Evolutionary conservation across 2,113 vertebrate species (phyloP).

Genomic region (Mormoops blainvillei): DNA sequence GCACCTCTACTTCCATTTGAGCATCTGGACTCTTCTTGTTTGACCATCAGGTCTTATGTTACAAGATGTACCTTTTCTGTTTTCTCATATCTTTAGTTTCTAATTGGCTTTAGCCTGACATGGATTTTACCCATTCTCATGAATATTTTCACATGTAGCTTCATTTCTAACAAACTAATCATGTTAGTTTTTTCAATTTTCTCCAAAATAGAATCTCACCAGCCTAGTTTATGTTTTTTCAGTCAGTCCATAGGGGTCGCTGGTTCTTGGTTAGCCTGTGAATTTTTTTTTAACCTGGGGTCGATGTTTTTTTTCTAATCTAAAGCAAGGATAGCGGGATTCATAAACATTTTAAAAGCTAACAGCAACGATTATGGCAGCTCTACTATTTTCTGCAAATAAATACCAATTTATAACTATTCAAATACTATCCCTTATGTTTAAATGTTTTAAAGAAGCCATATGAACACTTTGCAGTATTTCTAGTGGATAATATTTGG

Average conservation of each 20-base stretch:
- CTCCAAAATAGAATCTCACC: background rate
- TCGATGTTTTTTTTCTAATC: background rate
- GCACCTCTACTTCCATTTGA: background rate
- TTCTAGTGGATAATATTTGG: background rate
- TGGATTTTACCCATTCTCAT: background rate
- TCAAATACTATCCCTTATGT: background rate
- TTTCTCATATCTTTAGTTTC: background rate
- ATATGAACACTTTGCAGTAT: background rate
- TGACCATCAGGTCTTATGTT: background rate
- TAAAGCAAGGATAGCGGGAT: background rate
- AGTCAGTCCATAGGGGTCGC: background rate
- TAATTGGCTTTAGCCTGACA: background rate
- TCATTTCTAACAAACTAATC: background rate
- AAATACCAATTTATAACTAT: background rate
- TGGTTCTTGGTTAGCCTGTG: background rate
- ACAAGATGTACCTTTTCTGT: background rate
- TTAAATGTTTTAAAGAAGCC: slow-evolving; percentile 9
- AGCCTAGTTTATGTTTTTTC: background rate
- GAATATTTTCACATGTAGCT: background rate
- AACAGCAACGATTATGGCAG: background rate
- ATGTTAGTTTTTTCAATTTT: background rate
- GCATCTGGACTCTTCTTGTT: background rate
- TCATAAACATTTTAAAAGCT: background rate
- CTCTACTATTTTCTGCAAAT: background rate
- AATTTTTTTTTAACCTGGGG: background rate